Conservation (phyloP, 2,113 vertebrate genomes). For the Nibea albiflora region DNA sequence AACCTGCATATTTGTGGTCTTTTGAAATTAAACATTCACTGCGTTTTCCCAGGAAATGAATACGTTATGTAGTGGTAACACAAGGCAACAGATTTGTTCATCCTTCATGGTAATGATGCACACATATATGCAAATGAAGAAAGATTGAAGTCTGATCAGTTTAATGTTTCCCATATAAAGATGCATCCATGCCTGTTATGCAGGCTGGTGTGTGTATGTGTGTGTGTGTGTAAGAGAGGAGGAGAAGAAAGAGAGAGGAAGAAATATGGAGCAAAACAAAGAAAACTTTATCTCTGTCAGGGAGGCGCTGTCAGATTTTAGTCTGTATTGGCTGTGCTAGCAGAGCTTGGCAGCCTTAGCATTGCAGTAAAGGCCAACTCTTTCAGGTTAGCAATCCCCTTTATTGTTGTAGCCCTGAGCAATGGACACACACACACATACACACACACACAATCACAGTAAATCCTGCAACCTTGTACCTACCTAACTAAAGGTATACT, state of each 20-base stretch:
- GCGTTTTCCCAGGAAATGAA: background rate
- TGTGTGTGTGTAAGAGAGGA: background rate
- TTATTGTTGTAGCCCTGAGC: constrained; percentile 70
- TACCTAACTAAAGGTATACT: constrained; percentile 55
- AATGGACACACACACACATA: constrained; percentile 17
- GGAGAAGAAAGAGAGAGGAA: background rate
- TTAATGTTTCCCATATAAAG: background rate
- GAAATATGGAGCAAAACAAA: constrained; percentile 30
- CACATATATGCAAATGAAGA: background rate
- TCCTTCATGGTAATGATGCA: background rate
- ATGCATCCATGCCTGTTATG: background rate
- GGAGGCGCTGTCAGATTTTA: constrained; percentile 19
- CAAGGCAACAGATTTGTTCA: background rate
- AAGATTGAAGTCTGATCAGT: background rate
- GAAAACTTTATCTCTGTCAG: constrained; percentile 25
- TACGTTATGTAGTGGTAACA: background rate
- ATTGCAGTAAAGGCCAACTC: constrained; percentile 57
- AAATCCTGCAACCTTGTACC: constrained; percentile 67
- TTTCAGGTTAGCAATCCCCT: constrained; percentile 58
- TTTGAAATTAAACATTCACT: background rate
- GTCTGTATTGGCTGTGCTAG: constrained; percentile 29
- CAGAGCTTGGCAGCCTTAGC: constrained; percentile 46
- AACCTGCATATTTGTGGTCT: background rate
- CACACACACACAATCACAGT: constrained; percentile 20
- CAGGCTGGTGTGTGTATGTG: background rate